phyloP scores from a whole-genome alignment of 2,888 invertebrate genomes.

The Xestoiulus laeticollis region DNA sequence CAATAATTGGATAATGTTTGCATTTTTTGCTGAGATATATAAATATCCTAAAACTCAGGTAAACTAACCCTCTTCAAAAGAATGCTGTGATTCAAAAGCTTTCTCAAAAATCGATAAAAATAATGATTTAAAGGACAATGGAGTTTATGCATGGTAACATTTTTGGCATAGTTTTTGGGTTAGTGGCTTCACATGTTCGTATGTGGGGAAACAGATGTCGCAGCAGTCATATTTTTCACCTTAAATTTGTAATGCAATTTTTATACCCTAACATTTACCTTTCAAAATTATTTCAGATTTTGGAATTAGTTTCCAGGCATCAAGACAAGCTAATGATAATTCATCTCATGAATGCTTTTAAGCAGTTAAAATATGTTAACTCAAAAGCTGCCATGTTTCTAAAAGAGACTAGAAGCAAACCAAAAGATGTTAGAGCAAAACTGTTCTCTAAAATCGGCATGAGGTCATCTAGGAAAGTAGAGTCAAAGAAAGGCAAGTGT shows the following conservation, averaged over 20 bases:
- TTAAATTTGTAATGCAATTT: conserved; percentile 2
- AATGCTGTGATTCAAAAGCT: too few species aligned
- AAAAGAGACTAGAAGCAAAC: background rate
- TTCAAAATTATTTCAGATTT: conserved; percentile 42
- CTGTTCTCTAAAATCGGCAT: background rate
- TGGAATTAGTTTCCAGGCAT: background rate
- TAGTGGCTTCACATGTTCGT: too few species aligned
- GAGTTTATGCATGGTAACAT: too few species aligned
- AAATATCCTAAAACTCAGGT: conserved; percentile 49
- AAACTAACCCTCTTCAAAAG: too few species aligned
- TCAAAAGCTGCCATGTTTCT: background rate
- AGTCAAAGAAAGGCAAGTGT: background rate
- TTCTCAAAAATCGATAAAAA: too few species aligned
- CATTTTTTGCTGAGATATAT: conserved; percentile 45
- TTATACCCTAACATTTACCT: background rate
- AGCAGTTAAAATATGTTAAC: conserved; percentile 27
- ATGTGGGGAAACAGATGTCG: too few species aligned
- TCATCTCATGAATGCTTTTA: conserved; percentile 31
- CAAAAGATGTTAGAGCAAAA: conserved; percentile 6
- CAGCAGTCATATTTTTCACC: too few species aligned
- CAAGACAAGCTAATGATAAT: background rate
- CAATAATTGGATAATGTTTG: conserved; percentile 47
- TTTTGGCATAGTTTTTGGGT: too few species aligned
- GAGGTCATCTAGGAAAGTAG: background rate
- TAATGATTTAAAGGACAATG: too few species aligned